Conservation (phyloP, 2,888 invertebrate species). For the Trachelus stipa region DNA sequence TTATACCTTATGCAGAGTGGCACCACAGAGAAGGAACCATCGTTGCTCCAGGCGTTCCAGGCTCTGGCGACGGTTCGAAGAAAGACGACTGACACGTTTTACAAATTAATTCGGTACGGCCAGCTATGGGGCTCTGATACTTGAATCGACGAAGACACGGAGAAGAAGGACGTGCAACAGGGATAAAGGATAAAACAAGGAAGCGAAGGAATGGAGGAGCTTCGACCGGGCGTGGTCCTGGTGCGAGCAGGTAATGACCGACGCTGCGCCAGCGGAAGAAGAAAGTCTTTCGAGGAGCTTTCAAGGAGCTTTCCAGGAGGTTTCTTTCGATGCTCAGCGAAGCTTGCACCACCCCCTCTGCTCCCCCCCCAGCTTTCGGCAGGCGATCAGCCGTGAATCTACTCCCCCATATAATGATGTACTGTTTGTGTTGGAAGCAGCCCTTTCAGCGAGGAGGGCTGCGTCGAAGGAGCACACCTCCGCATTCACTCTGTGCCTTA, state of each 20-base stretch:
- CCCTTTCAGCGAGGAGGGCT: background rate
- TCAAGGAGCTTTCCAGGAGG: constrained; percentile 22
- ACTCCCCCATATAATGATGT: constrained; percentile 53
- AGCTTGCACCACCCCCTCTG: constrained; percentile 31
- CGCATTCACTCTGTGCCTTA: background rate
- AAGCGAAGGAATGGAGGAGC: background rate
- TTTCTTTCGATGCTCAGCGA: constrained; percentile 48
- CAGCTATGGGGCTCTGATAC: background rate
- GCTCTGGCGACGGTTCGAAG: background rate
- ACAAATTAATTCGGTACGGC: background rate
- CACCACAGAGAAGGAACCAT: background rate
- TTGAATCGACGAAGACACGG: background rate
- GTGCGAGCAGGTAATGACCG: background rate
- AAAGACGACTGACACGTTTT: background rate
- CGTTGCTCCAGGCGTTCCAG: background rate
- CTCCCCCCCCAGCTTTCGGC: constrained; percentile 39
- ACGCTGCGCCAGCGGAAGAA: background rate
- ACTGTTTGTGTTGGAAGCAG: constrained; percentile 28
- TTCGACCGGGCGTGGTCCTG: background rate
- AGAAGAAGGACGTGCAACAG: too few species aligned
- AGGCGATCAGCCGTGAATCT: constrained; percentile 53
- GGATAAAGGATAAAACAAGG: background rate
- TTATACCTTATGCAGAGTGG: background rate
- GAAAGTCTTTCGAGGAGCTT: background rate
- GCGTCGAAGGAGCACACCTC: background rate